Conservation (phyloP, 2,797 vertebrate genomes). For the Lateolabrax maculatus region DNA sequence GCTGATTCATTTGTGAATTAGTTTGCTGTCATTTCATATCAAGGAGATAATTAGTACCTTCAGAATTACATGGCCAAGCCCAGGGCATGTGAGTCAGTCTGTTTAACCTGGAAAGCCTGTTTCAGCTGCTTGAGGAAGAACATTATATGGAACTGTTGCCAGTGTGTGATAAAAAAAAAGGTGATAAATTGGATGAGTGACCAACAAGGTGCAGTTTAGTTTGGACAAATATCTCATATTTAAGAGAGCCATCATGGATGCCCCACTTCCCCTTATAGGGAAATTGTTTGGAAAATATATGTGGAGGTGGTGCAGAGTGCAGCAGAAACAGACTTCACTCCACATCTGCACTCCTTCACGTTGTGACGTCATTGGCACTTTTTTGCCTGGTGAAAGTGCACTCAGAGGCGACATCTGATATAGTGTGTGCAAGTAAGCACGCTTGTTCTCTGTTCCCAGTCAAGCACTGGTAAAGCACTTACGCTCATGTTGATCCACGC, state of each 20-base stretch:
- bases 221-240: not conserved
- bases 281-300: slow-evolving; percentile 2
- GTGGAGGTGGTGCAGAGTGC: not conserved
- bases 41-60: slow-evolving; percentile 4
- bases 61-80: slow-evolving; percentile 17
- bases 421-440: slow-evolving; percentile 32
- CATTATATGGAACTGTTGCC: not conserved
- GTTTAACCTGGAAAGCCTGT: slow-evolving; percentile 23
- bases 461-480: slow-evolving; percentile 70
- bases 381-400: slow-evolving; percentile 39
- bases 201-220: slow-evolving; percentile 1
- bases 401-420: slow-evolving; percentile 64
- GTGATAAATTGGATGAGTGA: slow-evolving; percentile 3
- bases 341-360: slow-evolving; percentile 51
- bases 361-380: slow-evolving; percentile 32
- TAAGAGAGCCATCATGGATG: not conserved
- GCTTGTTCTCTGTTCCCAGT: slow-evolving; percentile 58
- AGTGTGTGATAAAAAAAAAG: not conserved
- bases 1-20: slow-evolving; percentile 15
- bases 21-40: slow-evolving; percentile 16
- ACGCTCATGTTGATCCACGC: slow-evolving; percentile 43
- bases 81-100: slow-evolving; percentile 29
- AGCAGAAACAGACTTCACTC: slow-evolving; percentile 24
- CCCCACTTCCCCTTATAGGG: not conserved
- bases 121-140: slow-evolving; percentile 29